Percentiles rank a stretch among this genome's conserved stretches.
Evolutionary conservation across 1,140 invertebrate genomes (phyloP).

Genomic region (Atta colombica): DNA sequence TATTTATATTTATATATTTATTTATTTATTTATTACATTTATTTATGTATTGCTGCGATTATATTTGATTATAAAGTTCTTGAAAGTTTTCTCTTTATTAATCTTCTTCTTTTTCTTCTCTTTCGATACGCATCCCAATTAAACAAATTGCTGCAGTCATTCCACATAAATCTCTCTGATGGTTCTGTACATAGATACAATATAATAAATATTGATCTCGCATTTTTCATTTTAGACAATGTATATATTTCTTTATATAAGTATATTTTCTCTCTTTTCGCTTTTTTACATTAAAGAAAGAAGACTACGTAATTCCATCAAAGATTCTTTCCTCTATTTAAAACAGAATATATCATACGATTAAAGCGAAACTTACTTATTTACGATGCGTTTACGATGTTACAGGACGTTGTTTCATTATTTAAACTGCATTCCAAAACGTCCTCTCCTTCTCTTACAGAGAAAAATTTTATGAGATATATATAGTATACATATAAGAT

Average conservation of each 20-base stretch:
- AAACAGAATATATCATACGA: neutral
- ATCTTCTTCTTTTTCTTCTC: neutral
- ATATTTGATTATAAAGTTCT: neutral
- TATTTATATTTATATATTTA: too few species aligned
- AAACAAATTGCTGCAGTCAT: neutral
- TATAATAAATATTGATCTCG: neutral
- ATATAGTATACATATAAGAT: too few species aligned
- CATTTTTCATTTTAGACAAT: neutral
- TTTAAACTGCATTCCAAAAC: neutral
- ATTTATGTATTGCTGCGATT: neutral
- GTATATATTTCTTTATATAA: neutral
- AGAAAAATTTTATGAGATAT: too few species aligned
- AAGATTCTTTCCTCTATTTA: neutral
- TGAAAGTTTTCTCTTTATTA: neutral
- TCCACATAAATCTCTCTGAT: neutral
- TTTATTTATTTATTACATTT: neutral
- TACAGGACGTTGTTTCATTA: neutral
- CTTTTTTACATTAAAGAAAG: neutral
- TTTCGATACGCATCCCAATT: neutral
- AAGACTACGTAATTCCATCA: neutral
- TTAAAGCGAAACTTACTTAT: neutral
- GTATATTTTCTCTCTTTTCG: neutral
- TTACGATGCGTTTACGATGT: neutral
- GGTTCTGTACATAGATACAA: neutral
- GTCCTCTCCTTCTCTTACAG: too few species aligned